Base-by-base conservation (phyloP, 2,113 vertebrate species). In the Sialia sialis region DNA sequence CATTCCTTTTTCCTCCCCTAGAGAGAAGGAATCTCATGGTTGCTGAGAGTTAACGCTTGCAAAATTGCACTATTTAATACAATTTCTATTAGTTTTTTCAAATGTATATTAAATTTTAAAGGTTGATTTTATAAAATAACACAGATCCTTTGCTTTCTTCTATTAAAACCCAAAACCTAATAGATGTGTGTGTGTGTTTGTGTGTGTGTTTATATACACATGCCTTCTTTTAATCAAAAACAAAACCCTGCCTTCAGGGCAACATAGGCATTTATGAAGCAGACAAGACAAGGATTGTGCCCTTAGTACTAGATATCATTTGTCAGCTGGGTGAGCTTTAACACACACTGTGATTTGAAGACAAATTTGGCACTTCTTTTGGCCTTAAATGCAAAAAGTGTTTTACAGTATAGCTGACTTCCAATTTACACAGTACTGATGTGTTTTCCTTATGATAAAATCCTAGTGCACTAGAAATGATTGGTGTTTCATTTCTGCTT, bases 151-250 rank as follows among this genome's bases (percentile, higher is more conserved):
- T 56, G 9, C 7, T 72, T 67, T 86, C 9, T 77, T 20, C 11
- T 72, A 14, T 39, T 54, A 54, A 82, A 77, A 30, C 4, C 7
- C 7, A 13, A 79, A 22, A 70, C 4, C 7, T 32, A n/a, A 13
- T 44, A n/a, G 7, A 5, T 8, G 1, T 34, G 2, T 51, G 5
- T 16, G 36, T 32, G 9, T 43, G 5, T 21, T 38, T n/a, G 7
- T 64, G 13, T 22, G 14, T 13, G 1, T 32, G 17, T 27, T 36
- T 32, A 3, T 23, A 15, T 20, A 27, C 4, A 29, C 0, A 0
- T 49, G 11, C 4, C 3, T 10, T 85, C 20, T 75, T 82, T 34
- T 51, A 51, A 49, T 41, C 32, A 66, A n/a, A 18, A 66, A 22
- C 38, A 67, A 30, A 89, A 72, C 6, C 10, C 29, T 90, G 16